phyloP scores from a whole-genome alignment of 2,113 vertebrate species.

The Microtus richardsoni region DNA sequence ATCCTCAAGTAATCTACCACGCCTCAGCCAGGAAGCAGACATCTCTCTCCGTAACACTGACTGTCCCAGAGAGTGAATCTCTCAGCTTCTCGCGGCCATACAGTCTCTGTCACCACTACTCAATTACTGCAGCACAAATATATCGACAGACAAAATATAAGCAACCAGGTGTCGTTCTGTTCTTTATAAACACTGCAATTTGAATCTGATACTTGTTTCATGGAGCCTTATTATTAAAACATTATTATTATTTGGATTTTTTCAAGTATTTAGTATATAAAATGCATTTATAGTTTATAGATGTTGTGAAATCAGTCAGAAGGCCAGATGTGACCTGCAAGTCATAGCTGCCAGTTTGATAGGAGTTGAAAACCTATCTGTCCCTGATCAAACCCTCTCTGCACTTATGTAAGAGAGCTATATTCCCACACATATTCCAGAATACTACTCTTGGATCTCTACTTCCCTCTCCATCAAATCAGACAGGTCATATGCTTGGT shows the following conservation, averaged over 20 bases:
- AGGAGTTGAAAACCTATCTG: neutral
- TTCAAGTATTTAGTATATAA: neutral
- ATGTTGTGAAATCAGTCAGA: neutral
- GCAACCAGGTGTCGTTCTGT: neutral
- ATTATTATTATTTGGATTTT: conserved; percentile 2
- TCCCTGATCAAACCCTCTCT: neutral
- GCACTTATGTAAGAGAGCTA: neutral
- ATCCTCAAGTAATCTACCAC: neutral
- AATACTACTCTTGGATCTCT: neutral
- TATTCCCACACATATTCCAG: neutral
- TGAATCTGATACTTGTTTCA: neutral
- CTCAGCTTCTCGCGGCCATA: neutral
- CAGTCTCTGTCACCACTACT: neutral
- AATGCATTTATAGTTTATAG: neutral
- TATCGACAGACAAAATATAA: neutral
- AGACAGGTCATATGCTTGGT: neutral
- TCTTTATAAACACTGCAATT: neutral
- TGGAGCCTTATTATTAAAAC: neutral
- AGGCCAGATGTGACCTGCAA: neutral
- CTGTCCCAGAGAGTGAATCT: neutral
- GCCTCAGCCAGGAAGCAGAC: neutral
- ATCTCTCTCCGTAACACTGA: neutral
- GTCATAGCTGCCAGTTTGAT: neutral
- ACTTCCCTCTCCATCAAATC: neutral
- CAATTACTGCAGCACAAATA: neutral